Percentiles rank a stretch among this genome's conserved stretches.
Evolutionary conservation across 2,888 invertebrate species (phyloP).

Genomic region (Cheilosia grossa): DNA sequence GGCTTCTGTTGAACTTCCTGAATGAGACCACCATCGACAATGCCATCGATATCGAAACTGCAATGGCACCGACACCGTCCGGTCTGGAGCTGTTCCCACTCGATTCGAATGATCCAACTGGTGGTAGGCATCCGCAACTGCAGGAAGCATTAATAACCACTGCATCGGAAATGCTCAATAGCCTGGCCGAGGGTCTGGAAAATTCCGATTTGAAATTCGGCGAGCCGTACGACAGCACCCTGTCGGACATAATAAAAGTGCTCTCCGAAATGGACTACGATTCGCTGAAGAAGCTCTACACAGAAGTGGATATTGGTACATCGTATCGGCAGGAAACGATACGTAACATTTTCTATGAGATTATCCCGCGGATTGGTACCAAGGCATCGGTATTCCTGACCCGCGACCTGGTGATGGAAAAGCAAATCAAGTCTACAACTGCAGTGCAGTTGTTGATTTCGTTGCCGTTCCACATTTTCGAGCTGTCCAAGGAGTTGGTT

Average conservation of each 20-base stretch:
- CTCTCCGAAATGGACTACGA: conserved; percentile 82
- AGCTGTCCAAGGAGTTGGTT: conserved; percentile 84
- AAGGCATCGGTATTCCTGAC: conserved; percentile 87
- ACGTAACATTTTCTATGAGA: conserved; percentile 89
- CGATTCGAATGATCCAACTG: conserved; percentile 82
- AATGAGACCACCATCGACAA: conserved; percentile 82
- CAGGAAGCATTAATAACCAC: conserved; percentile 80
- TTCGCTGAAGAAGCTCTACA: conserved; percentile 84
- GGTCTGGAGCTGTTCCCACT: conserved; percentile 79
- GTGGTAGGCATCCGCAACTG: conserved; percentile 81
- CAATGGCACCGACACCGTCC: conserved; percentile 80
- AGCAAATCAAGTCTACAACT: conserved; percentile 86
- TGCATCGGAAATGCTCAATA: conserved; percentile 80
- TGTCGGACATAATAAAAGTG: conserved; percentile 82
- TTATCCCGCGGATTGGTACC: conserved; percentile 88
- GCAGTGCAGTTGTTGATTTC: conserved; percentile 87
- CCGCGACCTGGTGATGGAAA: conserved; percentile 86
- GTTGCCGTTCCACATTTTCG: conserved; percentile 88
- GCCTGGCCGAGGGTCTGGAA: conserved; percentile 82
- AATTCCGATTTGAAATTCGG: conserved; percentile 81
- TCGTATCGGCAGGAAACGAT: conserved; percentile 90
- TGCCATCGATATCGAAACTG: conserved; percentile 82
- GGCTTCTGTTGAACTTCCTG: conserved; percentile 80
- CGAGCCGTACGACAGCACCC: conserved; percentile 82
- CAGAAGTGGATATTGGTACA: conserved; percentile 87